phyloP scores from a whole-genome alignment of 2,113 vertebrate species.

The Lichenostomus cassidix region DNA sequence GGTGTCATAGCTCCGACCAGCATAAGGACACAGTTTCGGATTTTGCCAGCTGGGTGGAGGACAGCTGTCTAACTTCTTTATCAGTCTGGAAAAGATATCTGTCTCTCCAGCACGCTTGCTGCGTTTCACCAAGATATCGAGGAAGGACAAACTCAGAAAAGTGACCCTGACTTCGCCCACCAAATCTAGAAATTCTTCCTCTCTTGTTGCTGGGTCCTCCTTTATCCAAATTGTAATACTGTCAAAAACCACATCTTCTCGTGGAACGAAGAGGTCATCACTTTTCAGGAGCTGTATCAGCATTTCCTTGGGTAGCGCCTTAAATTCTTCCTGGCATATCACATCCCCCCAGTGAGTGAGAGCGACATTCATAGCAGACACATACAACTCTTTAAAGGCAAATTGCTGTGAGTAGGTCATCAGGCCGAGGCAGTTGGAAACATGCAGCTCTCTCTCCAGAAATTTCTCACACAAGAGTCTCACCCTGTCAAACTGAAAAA shows the following conservation, averaged over 20 bases:
- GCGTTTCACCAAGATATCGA: constrained; percentile 76
- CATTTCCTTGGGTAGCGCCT: constrained; percentile 76
- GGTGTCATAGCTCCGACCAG: constrained; percentile 76
- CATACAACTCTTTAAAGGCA: constrained; percentile 73
- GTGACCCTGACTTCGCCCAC: constrained; percentile 78
- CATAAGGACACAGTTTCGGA: constrained; percentile 20
- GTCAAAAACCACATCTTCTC: constrained; percentile 83
- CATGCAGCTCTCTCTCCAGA: constrained; percentile 82
- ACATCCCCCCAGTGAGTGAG: constrained; percentile 83
- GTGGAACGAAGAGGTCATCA: constrained; percentile 76
- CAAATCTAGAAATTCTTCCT: constrained; percentile 82
- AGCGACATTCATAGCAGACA: constrained; percentile 75
- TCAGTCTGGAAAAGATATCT: constrained; percentile 69
- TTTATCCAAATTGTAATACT: constrained; percentile 80
- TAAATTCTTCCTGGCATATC: constrained; percentile 74
- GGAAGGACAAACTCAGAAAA: constrained; percentile 81
- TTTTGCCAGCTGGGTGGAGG: constrained; percentile 79
- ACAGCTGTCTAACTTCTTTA: constrained; percentile 76
- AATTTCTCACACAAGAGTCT: constrained; percentile 84
- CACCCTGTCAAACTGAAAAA: constrained; percentile 80
- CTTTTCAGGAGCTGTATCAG: constrained; percentile 78
- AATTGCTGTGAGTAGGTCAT: constrained; percentile 82
- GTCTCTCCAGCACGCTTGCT: constrained; percentile 70
- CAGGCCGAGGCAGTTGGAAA: constrained; percentile 86
- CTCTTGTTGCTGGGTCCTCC: constrained; percentile 72